These are phyloP conservation scores for Conistra vaccinii DNA, from an alignment of 2,888 invertebrate species.

Conservation along the genomic window DNA sequence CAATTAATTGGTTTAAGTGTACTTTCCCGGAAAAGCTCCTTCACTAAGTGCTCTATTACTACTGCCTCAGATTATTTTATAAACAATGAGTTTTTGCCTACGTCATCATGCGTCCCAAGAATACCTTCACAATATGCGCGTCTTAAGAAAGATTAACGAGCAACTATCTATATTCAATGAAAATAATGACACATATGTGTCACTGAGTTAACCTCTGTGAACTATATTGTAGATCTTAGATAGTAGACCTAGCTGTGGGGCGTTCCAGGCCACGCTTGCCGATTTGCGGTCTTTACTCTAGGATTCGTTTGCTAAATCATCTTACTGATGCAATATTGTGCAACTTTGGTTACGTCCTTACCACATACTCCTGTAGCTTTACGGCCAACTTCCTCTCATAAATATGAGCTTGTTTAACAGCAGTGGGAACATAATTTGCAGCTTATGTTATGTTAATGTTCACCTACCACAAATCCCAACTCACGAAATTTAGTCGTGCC, in stretches of 20 bases:
- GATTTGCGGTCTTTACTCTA: background rate
- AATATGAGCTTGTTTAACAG: background rate
- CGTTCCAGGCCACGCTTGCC: background rate
- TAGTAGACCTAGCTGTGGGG: background rate
- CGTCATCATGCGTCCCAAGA: slow-evolving; percentile 18
- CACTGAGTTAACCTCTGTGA: background rate
- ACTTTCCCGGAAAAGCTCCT: no score
- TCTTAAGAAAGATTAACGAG: slow-evolving; percentile 28
- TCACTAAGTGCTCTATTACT: no score
- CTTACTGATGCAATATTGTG: no score
- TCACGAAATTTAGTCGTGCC: background rate
- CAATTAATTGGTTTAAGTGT: no score
- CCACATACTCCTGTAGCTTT: no score
- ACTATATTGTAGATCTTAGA: no score
- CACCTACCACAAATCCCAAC: background rate
- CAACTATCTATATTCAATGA: slow-evolving; percentile 4
- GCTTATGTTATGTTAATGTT: slow-evolving; percentile 3
- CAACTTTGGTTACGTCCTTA: no score
- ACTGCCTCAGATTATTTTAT: background rate
- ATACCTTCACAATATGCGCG: slow-evolving; percentile 4
- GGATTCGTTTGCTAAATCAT: background rate
- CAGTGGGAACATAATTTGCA: background rate
- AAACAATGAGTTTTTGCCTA: background rate
- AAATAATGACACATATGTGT: slow-evolving; percentile 19
- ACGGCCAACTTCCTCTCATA: background rate